Conservation (phyloP, 2,113 vertebrate genomes). For the Sphaerodactylus townsendi region DNA sequence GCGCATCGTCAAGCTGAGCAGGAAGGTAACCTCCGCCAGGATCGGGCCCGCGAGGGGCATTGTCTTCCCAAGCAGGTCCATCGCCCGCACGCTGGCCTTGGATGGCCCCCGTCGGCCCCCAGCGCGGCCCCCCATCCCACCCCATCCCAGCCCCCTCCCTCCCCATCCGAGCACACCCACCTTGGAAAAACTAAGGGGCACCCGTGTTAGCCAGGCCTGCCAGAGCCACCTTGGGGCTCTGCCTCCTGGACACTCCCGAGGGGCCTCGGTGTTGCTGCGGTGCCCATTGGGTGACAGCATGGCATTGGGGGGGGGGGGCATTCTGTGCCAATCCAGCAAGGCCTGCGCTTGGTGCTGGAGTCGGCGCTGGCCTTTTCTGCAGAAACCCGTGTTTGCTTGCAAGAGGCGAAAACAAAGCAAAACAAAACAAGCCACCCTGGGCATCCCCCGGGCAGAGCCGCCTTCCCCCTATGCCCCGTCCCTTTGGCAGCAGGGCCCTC, state of each 20-base stretch:
- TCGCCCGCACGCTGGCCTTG: not conserved
- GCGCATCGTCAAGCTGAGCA: constrained; percentile 32
- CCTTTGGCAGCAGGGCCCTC: too few relatives aligned
- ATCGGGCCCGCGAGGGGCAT: not conserved
- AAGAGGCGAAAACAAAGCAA: too few relatives aligned
- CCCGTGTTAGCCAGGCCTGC: too few relatives aligned
- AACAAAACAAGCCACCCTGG: not conserved
- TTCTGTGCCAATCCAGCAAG: not conserved
- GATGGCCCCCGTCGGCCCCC: too few relatives aligned
- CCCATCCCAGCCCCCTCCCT: too few relatives aligned
- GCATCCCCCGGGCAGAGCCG: not conserved
- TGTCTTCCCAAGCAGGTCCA: not conserved
- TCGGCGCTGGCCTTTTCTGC: not conserved
- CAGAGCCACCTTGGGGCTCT: not conserved
- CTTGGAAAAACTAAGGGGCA: too few relatives aligned
- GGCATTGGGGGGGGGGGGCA: not conserved
- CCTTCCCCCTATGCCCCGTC: not conserved
- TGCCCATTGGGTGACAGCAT: not conserved
- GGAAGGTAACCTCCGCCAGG: constrained; percentile 3
- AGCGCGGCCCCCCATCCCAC: too few relatives aligned
- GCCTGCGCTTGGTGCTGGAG: not conserved
- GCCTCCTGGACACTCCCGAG: not conserved
- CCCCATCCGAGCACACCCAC: too few relatives aligned
- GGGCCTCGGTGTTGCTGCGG: too few relatives aligned
- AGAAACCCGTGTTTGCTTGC: too few relatives aligned